A percentile compares a stretch with the other conserved stretches of the same genome.
These are phyloP conservation scores for Pyxicephalus adspersus DNA, from an alignment of 2,113 vertebrate genomes.

Conservation along the genomic window DNA sequence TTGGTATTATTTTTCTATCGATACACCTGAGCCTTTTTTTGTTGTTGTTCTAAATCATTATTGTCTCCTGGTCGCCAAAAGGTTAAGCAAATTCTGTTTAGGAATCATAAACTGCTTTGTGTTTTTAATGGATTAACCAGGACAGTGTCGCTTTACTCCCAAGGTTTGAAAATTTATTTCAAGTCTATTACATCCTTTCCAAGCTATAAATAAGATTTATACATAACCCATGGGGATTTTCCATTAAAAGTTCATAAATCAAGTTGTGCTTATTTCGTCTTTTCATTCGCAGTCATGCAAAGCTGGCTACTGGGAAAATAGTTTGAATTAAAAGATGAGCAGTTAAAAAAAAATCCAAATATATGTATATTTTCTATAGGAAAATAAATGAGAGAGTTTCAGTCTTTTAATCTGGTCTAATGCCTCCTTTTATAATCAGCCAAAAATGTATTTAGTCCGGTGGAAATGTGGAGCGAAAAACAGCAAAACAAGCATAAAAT, in stretches of 20 bases:
- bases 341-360: conserved; percentile 7
- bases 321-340: conserved; percentile 47
- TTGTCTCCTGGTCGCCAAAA: neutral
- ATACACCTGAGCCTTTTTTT: too few relatives aligned
- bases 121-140: conserved; percentile 69
- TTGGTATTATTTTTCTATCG: too few relatives aligned
- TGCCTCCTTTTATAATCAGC: conserved; percentile 36
- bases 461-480: conserved; percentile 8
- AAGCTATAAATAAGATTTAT: conserved; percentile 77
- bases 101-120: conserved; percentile 60
- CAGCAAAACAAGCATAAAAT: conserved; percentile 28
- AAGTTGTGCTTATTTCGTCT: conserved; percentile 67
- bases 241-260: conserved; percentile 77
- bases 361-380: conserved; percentile 16
- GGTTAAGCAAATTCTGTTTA: conserved; percentile 33
- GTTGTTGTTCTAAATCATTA: too few relatives aligned
- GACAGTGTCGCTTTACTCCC: conserved; percentile 68
- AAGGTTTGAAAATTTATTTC: conserved; percentile 70
- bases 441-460: conserved; percentile 8
- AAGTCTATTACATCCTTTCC: conserved; percentile 72
- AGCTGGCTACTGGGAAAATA: conserved; percentile 63
- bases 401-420: conserved; percentile 22
- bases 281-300: conserved; percentile 68
- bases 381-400: conserved; percentile 28
- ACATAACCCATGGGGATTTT: conserved; percentile 74